phyloP scores from a whole-genome alignment of 1,140 invertebrate species.

The Drosophila yakuba region DNA sequence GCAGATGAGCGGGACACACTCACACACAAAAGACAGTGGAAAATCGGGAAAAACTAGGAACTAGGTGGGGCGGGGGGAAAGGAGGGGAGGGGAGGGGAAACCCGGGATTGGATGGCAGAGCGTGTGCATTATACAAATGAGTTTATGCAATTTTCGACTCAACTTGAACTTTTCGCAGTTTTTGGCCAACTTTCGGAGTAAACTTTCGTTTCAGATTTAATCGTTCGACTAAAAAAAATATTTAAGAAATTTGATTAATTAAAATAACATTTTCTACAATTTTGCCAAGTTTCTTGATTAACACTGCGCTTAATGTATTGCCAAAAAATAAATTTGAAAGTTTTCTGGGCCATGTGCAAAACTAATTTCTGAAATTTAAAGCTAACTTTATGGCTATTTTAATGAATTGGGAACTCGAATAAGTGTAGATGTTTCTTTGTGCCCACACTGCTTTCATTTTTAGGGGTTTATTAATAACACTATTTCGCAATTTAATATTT shows the following conservation, averaged over 20 bases:
- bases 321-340: background rate
- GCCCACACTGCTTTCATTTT: too few species aligned
- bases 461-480: too few species aligned
- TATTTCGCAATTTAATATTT: too few species aligned
- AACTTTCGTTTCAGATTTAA: conserved; percentile 44
- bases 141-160: conserved; percentile 61
- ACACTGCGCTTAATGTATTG: background rate
- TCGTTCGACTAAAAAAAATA: conserved; percentile 26
- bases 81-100: background rate
- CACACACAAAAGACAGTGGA: conserved; percentile 15
- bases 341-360: background rate
- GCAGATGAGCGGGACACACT: conserved; percentile 38
- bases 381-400: too few species aligned
- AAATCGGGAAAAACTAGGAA: conserved; percentile 7
- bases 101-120: conserved; percentile 20
- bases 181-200: conserved; percentile 18
- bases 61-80: background rate
- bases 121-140: conserved; percentile 65
- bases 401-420: too few species aligned
- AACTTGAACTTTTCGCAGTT: conserved; percentile 41
- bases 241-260: conserved; percentile 32
- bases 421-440: too few species aligned
- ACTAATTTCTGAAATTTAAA: too few species aligned
- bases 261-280: conserved; percentile 15
- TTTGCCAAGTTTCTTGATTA: conserved; percentile 5